These are phyloP conservation scores for Pagetopsis macropterus DNA, from an alignment of 2,797 vertebrate species.

Conservation along the genomic window DNA sequence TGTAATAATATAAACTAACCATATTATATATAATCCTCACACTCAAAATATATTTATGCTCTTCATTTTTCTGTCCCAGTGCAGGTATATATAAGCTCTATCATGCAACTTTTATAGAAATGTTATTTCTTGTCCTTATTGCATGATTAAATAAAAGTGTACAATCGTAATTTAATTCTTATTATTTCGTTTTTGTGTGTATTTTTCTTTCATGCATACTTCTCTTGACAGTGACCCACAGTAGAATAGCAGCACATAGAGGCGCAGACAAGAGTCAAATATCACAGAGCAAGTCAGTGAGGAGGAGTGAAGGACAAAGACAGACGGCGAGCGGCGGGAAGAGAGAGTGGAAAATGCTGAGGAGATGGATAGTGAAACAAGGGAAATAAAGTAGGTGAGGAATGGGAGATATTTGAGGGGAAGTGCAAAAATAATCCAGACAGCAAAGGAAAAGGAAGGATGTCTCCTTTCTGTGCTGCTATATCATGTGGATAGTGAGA, in stretches of 20 bases:
- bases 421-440: conserved; percentile 45
- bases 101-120: neutral
- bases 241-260: neutral
- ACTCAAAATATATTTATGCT: neutral
- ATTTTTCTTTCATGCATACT: neutral
- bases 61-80: neutral
- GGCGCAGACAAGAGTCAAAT: conserved; percentile 21
- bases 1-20: no score
- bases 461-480: conserved; percentile 2
- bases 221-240: neutral
- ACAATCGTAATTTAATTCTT: neutral
- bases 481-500: neutral
- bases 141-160: conserved; percentile 19
- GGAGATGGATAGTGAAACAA: conserved; percentile 25
- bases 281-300: conserved; percentile 31
- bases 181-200: neutral
- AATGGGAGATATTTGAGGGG: conserved; percentile 12
- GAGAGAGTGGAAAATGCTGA: conserved; percentile 47
- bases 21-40: neutral
- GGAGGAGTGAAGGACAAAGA: conserved; percentile 60
- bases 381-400: conserved; percentile 6
- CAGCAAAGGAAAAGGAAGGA: neutral
- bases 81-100: neutral
- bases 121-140: conserved; percentile 12
- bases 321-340: conserved; percentile 40